Conservation (phyloP, 2,113 vertebrate genomes). For the Anoplopoma fimbria region DNA sequence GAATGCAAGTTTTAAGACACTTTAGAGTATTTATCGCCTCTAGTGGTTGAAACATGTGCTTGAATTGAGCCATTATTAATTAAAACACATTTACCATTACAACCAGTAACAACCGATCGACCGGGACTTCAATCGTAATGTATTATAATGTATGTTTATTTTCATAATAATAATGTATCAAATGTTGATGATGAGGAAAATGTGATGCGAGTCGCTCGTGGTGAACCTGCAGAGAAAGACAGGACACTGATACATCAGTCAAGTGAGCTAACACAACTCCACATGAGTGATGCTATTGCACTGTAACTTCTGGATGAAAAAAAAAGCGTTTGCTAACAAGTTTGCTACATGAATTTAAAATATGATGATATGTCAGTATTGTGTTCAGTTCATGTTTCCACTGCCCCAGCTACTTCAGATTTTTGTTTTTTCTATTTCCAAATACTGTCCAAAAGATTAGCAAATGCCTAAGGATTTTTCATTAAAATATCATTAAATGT, state of each 20-base stretch:
- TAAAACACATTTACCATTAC: neutral
- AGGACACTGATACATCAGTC: neutral
- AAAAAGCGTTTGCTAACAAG: neutral
- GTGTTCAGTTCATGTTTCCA: neutral
- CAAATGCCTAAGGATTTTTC: neutral
- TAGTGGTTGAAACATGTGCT: neutral
- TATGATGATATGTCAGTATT: neutral
- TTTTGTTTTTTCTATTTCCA: neutral
- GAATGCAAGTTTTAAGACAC: neutral
- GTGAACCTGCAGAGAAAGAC: neutral
- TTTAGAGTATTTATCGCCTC: no score
- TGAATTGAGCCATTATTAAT: neutral
- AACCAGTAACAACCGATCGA: neutral
- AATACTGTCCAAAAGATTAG: neutral
- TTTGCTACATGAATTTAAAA: neutral
- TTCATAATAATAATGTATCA: neutral
- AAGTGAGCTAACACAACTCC: neutral
- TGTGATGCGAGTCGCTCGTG: neutral
- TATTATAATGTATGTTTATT: neutral
- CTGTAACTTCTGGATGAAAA: neutral
- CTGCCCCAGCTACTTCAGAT: neutral
- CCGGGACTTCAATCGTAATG: no score
- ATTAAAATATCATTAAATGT: neutral
- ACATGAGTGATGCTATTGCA: neutral
- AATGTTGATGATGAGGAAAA: neutral